Base-by-base conservation (phyloP, 2,888 invertebrate species). In the Malachius bipustulatus region DNA sequence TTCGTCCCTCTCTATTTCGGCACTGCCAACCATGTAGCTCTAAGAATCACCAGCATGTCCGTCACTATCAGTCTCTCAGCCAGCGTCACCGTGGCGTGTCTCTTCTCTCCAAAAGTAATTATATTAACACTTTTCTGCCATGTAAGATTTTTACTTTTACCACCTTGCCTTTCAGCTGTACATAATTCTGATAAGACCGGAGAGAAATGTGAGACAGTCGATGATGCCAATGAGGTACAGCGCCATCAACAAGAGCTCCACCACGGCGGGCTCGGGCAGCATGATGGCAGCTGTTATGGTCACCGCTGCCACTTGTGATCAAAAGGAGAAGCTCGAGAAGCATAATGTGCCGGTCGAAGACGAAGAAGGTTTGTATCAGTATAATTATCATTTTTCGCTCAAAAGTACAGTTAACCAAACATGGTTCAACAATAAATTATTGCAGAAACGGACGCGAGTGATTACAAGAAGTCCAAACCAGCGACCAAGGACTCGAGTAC, bases 1-100 rank as follows among this genome's bases (percentile, higher is more conserved):
- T 97, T 97, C 64, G 89, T 97, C 37, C 93, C 96, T 4, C 73
- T 97, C 32, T 96, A 96, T 66, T 94, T 96, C 62, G 93, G 93
- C 43, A 94, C 93, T 2, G 90, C 84, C 40, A 87, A 82, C 56
- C 89, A 91, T 65, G 88, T 91, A 43, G 84, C 88, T 8, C 69
- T 94, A 40, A 73, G 94, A 41, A 85, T 93, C 58, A 91, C 89
- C 49, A 90, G 90, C 60, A 89, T 94, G 85, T 89, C 90, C 36
- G 87, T 93, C 53, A 90, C 93, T 48, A 91, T 94, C 58, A 89
- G 88, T 42, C 73, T 96, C 46, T 89, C 89, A 50, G 93, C 91
- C 44, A 88, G 88, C 48, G 93, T 94, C 45, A 89, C 93, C 4
- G 77, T 94, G 38, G 84, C 81, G 37, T 94, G 93, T 61, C 74